Conservation (phyloP, 1,140 invertebrate species). For the Chironomus striatipennis region DNA sequence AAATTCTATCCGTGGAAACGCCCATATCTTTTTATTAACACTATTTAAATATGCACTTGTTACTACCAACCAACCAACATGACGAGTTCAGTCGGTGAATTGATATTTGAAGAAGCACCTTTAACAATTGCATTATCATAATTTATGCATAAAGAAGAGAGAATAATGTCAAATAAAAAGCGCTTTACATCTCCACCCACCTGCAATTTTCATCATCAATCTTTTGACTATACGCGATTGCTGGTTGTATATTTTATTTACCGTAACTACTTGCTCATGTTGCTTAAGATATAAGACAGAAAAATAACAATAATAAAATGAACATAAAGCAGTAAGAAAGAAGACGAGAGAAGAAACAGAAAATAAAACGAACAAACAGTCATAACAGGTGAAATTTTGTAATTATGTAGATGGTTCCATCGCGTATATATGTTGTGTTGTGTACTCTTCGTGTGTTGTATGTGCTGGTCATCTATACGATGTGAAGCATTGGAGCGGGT, state of each 20-base stretch:
- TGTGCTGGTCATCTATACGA: background rate
- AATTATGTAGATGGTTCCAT: constrained; percentile 22
- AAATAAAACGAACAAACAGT: background rate
- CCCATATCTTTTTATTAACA: too few species aligned
- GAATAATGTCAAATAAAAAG: background rate
- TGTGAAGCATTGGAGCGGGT: constrained; percentile 2
- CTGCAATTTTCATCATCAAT: constrained; percentile 2
- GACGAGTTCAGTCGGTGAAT: background rate
- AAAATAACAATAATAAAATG: constrained; percentile 9
- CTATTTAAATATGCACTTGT: background rate
- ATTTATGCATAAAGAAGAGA: background rate
- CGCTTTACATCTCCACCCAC: constrained; percentile 18
- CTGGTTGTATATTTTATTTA: background rate
- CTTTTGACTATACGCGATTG: background rate
- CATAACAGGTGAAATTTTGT: constrained; percentile 22
- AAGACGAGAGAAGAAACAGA: background rate
- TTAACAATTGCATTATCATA: background rate
- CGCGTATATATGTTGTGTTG: background rate
- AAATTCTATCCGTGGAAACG: too few species aligned
- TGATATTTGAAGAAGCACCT: background rate
- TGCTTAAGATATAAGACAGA: constrained; percentile 3
- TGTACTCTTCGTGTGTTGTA: background rate
- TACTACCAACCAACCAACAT: background rate
- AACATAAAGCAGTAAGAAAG: background rate
- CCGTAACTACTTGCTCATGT: constrained; percentile 19